Conservation (phyloP, 2,888 invertebrate genomes). For the Drosophila nr. medialis region DNA sequence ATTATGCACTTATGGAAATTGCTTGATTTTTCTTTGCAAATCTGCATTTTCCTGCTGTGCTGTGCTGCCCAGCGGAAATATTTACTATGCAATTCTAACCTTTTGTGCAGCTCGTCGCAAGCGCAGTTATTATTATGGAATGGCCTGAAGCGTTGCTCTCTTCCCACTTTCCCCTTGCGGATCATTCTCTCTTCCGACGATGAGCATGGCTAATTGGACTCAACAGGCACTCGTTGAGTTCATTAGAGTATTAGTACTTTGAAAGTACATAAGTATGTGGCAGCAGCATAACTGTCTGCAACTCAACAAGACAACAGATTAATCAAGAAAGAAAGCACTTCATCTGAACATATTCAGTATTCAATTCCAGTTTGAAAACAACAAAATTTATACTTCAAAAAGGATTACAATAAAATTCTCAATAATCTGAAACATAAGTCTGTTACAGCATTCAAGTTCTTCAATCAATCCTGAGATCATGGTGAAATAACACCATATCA, state of each 20-base stretch:
- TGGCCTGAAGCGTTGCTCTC: neutral
- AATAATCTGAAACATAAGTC: neutral
- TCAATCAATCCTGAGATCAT: neutral
- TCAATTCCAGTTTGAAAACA: neutral
- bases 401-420: neutral
- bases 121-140: slow-evolving; percentile 16
- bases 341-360: neutral
- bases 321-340: neutral
- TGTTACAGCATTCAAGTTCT: neutral
- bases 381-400: neutral
- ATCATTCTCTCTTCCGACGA: neutral
- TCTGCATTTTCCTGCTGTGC: slow-evolving; percentile 31
- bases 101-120: slow-evolving; percentile 16
- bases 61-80: slow-evolving; percentile 55
- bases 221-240: neutral
- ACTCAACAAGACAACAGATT: neutral
- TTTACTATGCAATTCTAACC: slow-evolving; percentile 40
- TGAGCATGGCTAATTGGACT: slow-evolving; percentile 2
- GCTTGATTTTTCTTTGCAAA: slow-evolving; percentile 36
- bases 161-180: neutral
- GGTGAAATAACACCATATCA: neutral
- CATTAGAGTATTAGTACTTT: neutral
- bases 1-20: slow-evolving; percentile 50
- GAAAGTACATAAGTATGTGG: neutral
- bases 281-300: neutral